Percentiles rank a stretch among this genome's conserved stretches.
phyloP scores from a whole-genome alignment of 2,888 invertebrate genomes.

The Ceramica pisi region DNA sequence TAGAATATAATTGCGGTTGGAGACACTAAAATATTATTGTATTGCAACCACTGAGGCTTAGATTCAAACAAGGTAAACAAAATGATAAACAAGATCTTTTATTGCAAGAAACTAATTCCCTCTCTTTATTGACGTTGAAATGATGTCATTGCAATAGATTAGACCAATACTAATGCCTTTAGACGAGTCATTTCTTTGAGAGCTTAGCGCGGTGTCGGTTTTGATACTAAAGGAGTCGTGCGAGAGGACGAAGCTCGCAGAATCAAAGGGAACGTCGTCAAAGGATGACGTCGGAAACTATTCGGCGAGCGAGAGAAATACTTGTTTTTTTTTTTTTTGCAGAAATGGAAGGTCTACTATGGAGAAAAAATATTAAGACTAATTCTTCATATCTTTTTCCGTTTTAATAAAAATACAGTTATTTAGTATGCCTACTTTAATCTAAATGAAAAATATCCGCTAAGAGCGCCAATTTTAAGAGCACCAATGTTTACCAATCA shows the following conservation, averaged over 20 bases:
- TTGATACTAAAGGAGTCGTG: slow-evolving; percentile 43
- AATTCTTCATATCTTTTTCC: too few relatives aligned
- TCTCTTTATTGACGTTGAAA: slow-evolving; percentile 6
- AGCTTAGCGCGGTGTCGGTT: slow-evolving; percentile 46
- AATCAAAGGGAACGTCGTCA: slow-evolving; percentile 65
- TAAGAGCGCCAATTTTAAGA: too few relatives aligned
- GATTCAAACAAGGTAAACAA: too few relatives aligned
- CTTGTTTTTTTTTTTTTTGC: slow-evolving; percentile 11
- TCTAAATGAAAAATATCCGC: too few relatives aligned
- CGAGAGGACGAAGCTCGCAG: slow-evolving; percentile 45
- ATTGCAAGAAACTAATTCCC: not conserved
- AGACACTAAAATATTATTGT: not conserved
- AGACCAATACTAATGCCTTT: slow-evolving; percentile 52
- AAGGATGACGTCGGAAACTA: slow-evolving; percentile 48
- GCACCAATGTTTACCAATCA: too few relatives aligned
- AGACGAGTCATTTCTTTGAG: slow-evolving; percentile 56
- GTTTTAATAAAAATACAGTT: too few relatives aligned
- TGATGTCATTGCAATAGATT: slow-evolving; percentile 33
- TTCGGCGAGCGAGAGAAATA: slow-evolving; percentile 31
- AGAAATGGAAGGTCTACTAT: not conserved
- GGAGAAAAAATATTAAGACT: not conserved
- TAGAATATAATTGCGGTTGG: too few relatives aligned
- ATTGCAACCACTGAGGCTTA: too few relatives aligned
- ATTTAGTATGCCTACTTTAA: too few relatives aligned
- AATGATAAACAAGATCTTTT: too few relatives aligned